Evolutionary conservation across 2,797 vertebrate species (phyloP), one percentile per base, ranked within the genome.

Genomic region (Enteromius argenteus): DNA sequence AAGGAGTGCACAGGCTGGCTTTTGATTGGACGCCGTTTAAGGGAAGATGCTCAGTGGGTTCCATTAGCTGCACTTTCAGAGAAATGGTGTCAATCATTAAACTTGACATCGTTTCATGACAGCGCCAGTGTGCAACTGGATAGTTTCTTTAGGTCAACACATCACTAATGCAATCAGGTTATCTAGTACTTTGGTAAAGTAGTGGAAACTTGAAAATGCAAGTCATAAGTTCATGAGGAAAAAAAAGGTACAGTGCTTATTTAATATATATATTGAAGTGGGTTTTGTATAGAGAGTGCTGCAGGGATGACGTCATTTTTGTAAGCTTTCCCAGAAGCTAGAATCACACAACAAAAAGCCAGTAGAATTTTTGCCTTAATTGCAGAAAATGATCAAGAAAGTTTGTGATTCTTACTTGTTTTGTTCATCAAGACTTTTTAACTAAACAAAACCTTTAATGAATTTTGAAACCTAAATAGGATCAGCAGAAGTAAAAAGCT

Each of bases 41-140:
- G 37, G 66, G 79, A 82, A 86, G 64, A 81, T 39, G 53, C 64
- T 49, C 75, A 1, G 42, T 69, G 79, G 21, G 5, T 80, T 69
- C 80, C 71, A 76, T 84, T 84, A 83, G 75, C 80, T 7, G 68
- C 74, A 35, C 46, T 79, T 51, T 44, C 27, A 67, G 60, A 73
- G 37, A 86, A 86, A 83, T 74, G 56, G 85, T 86, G 67, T 82
- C 81, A 72, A 21, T 83, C 76, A 86, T 68, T 75, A 75, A 66
- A 60, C 60, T 62, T 71, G 82, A 77, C 73, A 83, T 56, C 62
- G 14, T 60, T 49, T 78, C 75, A 46, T 78, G 66, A 69, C 37
- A 76, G 73, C 56, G 8, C 35, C 39, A 14, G 64, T 84, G 66
- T 74, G 39, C 44, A 78, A 60, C 60, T 67, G 81, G 72, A 83